Conservation (phyloP, 2,797 vertebrate species). For the Microctenopoma steveboyesi region DNA sequence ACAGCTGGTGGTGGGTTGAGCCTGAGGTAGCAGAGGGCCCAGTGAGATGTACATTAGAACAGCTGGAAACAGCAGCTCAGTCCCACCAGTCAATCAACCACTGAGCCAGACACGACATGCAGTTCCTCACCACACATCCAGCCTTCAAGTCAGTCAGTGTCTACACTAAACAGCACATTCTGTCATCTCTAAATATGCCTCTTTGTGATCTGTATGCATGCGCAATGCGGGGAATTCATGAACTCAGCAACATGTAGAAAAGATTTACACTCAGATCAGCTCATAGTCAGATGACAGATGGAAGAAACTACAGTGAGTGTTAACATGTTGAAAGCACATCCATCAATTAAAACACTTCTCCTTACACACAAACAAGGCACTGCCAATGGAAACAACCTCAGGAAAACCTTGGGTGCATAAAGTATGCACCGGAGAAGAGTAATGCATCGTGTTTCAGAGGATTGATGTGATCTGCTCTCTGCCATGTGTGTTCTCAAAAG, state of each 20-base stretch:
- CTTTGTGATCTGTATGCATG: slow-evolving; percentile 34
- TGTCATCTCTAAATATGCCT: slow-evolving; percentile 44
- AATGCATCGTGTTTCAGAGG: too few relatives aligned
- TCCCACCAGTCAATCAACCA: slow-evolving; percentile 55
- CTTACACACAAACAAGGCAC: too few relatives aligned
- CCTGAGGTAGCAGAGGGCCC: slow-evolving; percentile 53
- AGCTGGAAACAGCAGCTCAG: slow-evolving; percentile 57
- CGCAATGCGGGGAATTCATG: slow-evolving; percentile 3
- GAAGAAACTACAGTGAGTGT: background rate
- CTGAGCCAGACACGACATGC: slow-evolving; percentile 36
- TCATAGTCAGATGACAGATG: background rate
- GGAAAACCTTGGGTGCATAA: too few relatives aligned
- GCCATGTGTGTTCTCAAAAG: too few relatives aligned
- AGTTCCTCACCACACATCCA: slow-evolving; percentile 24
- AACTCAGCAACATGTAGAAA: slow-evolving; percentile 2
- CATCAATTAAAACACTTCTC: background rate
- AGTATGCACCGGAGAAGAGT: too few relatives aligned
- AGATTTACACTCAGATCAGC: background rate
- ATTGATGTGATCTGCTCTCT: too few relatives aligned
- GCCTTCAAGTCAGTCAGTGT: slow-evolving; percentile 31
- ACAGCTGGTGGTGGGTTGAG: slow-evolving; percentile 66
- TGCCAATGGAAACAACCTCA: too few relatives aligned
- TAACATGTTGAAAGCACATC: background rate
- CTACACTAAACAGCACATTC: slow-evolving; percentile 51
- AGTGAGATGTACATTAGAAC: slow-evolving; percentile 50